Evolutionary conservation across 2,888 invertebrate genomes (phyloP), one percentile per base, ranked within the genome.

Genomic region (Abrostola triplasia): DNA sequence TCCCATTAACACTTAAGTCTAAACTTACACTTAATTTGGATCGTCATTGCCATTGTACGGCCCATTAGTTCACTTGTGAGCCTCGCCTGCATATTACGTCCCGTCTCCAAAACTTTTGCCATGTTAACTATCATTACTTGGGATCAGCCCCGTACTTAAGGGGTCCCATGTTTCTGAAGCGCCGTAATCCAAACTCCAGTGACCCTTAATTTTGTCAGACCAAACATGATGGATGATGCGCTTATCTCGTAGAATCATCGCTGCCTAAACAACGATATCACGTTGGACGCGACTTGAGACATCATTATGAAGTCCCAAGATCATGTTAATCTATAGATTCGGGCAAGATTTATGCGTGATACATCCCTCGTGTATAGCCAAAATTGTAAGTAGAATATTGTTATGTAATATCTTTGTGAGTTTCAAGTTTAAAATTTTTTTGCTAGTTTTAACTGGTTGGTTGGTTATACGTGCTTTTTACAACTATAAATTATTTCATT

Each of bases 221-320:
- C 60, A 52, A 68, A 74, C 62, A 63, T 79, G 80, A 78, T 74
- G 59, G 76, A 78, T 80, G 69, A 52, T 40, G 68, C 68, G 76
- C 66, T 70, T 80, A 80, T 79, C 78, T 65, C 61, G 52, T 53
- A 62, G 55, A 67, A 80, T 79, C 69, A 76, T 76, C 80, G 42
- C 55, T 51, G 65, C 67, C 66, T 67, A 77, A 78, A 72, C 78
- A 74, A 64, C 66, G 56, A 69, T 71, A 65, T 47, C 56, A 58
- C 37, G 56, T 54, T 44, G 35, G 42, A 0, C 38, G 47, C 10
- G 38, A 12, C 66, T 57, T 64, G 11, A 67, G 73, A 79, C 60
- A 75, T 70, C 64, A 79, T 79, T 77, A 77, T 61, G 55, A 57
- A 50, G 12, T 48, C 59, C 54, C 53, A 59, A 74, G 73, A 69